phyloP scores from a whole-genome alignment of 2,113 vertebrate species.

The Zingel zingel region DNA sequence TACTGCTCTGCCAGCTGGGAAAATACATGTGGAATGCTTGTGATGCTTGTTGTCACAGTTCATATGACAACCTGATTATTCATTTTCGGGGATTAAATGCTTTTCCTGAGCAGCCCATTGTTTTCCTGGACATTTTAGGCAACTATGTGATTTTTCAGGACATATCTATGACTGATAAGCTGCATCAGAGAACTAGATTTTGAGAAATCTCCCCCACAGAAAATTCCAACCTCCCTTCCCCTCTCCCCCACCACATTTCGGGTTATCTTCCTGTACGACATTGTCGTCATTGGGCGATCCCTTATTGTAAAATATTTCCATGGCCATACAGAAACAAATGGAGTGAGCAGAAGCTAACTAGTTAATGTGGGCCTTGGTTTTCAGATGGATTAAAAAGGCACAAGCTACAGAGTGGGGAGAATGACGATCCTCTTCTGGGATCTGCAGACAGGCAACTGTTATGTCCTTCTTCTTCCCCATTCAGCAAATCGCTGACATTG shows the following conservation, averaged over 20 bases:
- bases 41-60: background rate
- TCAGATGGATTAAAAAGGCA: conserved; percentile 62
- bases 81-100: background rate
- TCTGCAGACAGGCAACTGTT: conserved; percentile 28
- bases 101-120: background rate
- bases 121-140: background rate
- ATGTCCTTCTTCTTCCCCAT: conserved; percentile 29
- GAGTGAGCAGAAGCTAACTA: background rate
- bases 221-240: background rate
- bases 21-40: background rate
- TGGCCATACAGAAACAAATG: background rate
- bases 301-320: background rate
- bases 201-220: background rate
- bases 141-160: background rate
- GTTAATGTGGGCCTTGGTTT: conserved; percentile 40
- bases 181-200: background rate
- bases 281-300: background rate
- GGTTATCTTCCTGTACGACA: background rate
- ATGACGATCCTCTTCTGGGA: conserved; percentile 22
- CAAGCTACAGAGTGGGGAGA: conserved; percentile 35
- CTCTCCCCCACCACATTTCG: background rate
- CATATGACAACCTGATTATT: background rate
- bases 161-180: background rate
- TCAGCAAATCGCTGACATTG: conserved; percentile 40
- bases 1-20: too few species aligned